A percentile compares a stretch with the other conserved stretches of the same genome.
phyloP scores from a whole-genome alignment of 1,140 invertebrate genomes.

The Apolygus lucorum region DNA sequence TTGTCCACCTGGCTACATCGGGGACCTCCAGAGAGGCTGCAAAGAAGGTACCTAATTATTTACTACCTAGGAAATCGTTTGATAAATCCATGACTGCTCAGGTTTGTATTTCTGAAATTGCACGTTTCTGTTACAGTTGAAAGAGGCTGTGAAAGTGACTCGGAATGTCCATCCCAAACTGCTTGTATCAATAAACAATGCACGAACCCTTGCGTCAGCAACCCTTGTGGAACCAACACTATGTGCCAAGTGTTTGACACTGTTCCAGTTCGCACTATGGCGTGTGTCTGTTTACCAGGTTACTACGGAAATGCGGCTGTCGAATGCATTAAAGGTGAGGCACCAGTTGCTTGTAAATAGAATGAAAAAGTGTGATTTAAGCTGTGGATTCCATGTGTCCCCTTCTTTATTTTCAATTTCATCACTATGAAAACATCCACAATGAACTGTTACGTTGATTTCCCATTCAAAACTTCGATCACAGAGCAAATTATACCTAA shows the following conservation, averaged over 20 bases:
- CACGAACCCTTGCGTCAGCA: slow-evolving; percentile 72
- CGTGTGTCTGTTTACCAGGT: slow-evolving; percentile 76
- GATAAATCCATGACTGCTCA: not conserved
- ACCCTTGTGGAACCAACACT: slow-evolving; percentile 73
- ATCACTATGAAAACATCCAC: not conserved
- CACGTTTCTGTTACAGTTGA: slow-evolving; percentile 37
- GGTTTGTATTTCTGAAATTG: not conserved
- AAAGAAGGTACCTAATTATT: slow-evolving; percentile 41
- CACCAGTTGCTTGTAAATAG: not conserved
- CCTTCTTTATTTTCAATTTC: too few species aligned
- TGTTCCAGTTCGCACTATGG: slow-evolving; percentile 73
- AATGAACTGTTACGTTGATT: not conserved
- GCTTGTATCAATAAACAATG: slow-evolving; percentile 74
- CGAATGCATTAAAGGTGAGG: slow-evolving; percentile 60
- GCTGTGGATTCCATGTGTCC: too few species aligned
- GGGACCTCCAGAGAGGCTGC: slow-evolving; percentile 57
- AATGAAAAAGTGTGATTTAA: not conserved
- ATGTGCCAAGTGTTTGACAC: slow-evolving; percentile 72
- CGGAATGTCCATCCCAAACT: slow-evolving; percentile 70
- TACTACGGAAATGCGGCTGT: slow-evolving; percentile 72
- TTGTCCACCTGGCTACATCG: slow-evolving; percentile 66
- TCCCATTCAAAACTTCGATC: not conserved
- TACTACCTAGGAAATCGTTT: not conserved
- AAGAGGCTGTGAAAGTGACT: slow-evolving; percentile 67
- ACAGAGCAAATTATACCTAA: not conserved